These are phyloP conservation scores for Adelognathus sp. DNA, from an alignment of 2,888 invertebrate genomes.

Conservation along the genomic window DNA sequence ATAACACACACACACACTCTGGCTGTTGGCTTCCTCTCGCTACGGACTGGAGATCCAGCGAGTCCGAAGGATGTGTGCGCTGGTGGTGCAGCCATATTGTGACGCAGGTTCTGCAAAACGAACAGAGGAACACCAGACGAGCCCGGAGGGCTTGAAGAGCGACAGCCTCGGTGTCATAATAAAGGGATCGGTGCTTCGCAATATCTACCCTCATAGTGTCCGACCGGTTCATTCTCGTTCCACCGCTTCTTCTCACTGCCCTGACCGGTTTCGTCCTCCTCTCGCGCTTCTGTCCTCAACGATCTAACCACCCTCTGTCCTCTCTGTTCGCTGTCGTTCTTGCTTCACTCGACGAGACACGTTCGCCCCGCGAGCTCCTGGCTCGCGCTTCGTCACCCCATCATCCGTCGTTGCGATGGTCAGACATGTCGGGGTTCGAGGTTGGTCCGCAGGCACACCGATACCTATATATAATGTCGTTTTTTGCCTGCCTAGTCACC, in stretches of 20 bases:
- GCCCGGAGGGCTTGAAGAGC: constrained; percentile 23
- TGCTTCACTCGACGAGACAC: constrained; percentile 7
- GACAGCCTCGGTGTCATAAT: constrained; percentile 37
- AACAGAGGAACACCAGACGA: constrained; percentile 1
- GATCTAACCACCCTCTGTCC: neutral
- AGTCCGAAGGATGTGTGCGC: neutral
- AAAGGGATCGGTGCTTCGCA: constrained; percentile 23
- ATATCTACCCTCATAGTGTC: constrained; percentile 15
- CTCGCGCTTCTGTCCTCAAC: constrained; percentile 4
- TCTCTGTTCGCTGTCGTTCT: neutral
- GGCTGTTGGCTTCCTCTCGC: neutral
- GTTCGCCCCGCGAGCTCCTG: neutral
- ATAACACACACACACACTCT: constrained; percentile 58
- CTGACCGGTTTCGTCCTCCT: constrained; percentile 2
- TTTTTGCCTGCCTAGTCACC: constrained; percentile 1
- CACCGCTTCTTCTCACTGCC: neutral
- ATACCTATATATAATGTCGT: constrained; percentile 10
- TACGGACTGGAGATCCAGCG: neutral
- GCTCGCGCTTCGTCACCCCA: constrained; percentile 24
- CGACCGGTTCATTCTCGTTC: neutral
- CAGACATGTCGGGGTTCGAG: constrained; percentile 12
- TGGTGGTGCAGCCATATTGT: neutral
- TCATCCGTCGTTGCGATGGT: neutral
- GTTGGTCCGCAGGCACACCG: constrained; percentile 5
- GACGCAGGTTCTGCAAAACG: constrained; percentile 4